phyloP scores from a whole-genome alignment of 2,113 vertebrate genomes.

The Catharus minimus region DNA sequence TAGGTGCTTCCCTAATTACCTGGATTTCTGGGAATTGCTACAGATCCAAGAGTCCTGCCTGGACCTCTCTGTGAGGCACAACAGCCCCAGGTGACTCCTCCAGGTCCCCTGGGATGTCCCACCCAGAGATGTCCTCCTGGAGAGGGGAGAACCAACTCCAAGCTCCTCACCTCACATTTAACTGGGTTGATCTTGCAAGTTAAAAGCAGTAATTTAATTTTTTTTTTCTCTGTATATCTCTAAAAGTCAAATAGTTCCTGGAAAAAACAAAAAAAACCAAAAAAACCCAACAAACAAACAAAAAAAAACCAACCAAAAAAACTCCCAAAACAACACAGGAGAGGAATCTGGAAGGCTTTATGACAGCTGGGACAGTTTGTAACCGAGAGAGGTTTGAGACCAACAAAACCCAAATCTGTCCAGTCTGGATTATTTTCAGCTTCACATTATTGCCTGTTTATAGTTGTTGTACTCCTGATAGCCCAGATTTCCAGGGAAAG shows the following conservation, averaged over 20 bases:
- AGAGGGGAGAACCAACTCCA: background rate
- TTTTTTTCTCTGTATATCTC: background rate
- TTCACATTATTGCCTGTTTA: background rate
- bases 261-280: background rate
- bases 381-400: background rate
- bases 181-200: background rate
- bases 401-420: background rate
- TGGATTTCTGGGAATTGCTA: background rate
- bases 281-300: background rate
- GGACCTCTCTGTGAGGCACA: background rate
- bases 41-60: background rate
- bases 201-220: background rate
- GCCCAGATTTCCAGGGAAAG: background rate
- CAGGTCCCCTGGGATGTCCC: background rate
- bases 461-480: background rate
- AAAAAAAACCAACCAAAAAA: too few relatives aligned
- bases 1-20: background rate
- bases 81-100: background rate
- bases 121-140: background rate
- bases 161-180: background rate
- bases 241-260: background rate
- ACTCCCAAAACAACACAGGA: background rate
- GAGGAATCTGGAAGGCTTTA: background rate
- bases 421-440: slow-evolving; percentile 20
- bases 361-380: background rate